These are phyloP conservation scores for Agrotis exclamationis DNA, from an alignment of 2,888 invertebrate species.

Conservation along the genomic window DNA sequence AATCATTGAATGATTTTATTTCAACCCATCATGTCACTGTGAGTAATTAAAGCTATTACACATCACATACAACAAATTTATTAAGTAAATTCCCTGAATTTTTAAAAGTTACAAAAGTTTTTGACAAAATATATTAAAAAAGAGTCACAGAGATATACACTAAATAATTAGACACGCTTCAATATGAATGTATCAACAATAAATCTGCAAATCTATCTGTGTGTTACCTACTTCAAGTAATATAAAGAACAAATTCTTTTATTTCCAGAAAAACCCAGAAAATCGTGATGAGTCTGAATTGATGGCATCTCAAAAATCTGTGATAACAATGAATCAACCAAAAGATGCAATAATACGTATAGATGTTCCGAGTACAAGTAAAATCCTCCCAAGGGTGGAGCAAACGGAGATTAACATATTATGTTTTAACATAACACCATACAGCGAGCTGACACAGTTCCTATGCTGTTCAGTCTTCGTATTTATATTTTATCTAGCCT, in stretches of 20 bases:
- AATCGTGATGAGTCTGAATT: conserved; percentile 40
- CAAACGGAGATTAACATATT: conserved; percentile 92
- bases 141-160: neutral
- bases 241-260: neutral
- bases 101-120: neutral
- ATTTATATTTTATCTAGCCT: conserved; percentile 96
- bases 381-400: conserved; percentile 60
- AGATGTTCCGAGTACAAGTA: conserved; percentile 68
- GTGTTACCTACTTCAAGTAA: neutral
- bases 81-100: neutral
- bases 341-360: conserved; percentile 84
- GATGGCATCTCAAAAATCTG: conserved; percentile 30
- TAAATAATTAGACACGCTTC: neutral
- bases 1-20: neutral
- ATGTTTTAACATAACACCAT: conserved; percentile 94
- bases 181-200: neutral
- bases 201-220: neutral
- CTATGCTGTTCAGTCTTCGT: conserved; percentile 94
- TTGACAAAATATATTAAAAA: neutral
- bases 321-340: conserved; percentile 68
- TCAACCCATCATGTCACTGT: conserved; percentile 21
- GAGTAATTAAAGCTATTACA: conserved; percentile 19
- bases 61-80: neutral
- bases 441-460: conserved; percentile 93
- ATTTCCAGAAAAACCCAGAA: conserved; percentile 40